A percentile compares a stretch with the other conserved stretches of the same genome.
Evolutionary conservation across 2,113 vertebrate species (phyloP).

Genomic region (Psammodynastes pulverulentus): DNA sequence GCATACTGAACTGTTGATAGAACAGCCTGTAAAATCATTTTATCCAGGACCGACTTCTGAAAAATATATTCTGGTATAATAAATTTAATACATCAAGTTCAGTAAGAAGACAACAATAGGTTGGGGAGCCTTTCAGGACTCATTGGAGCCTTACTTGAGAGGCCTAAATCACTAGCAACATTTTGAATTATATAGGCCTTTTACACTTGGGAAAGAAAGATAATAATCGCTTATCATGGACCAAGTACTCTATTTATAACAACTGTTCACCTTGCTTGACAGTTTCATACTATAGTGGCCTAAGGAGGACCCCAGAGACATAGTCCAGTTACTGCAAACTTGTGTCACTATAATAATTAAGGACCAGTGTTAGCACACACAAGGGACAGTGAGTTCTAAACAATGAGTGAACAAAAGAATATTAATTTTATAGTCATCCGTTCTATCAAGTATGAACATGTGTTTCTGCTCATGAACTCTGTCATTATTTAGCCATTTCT

Average conservation of each 20-base stretch:
- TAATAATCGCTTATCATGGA: slow-evolving; percentile 76
- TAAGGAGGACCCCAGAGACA: slow-evolving; percentile 72
- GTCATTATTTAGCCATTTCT: slow-evolving; percentile 26
- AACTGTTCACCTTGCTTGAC: slow-evolving; percentile 69
- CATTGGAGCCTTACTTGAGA: slow-evolving; percentile 65
- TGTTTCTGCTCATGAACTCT: slow-evolving; percentile 14
- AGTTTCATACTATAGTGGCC: slow-evolving; percentile 71
- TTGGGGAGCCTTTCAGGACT: slow-evolving; percentile 74
- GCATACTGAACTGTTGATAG: slow-evolving; percentile 52
- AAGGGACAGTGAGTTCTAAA: slow-evolving; percentile 39
- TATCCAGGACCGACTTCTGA: slow-evolving; percentile 62
- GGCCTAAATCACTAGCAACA: slow-evolving; percentile 70
- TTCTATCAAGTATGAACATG: slow-evolving; percentile 50
- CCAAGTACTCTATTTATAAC: slow-evolving; percentile 76
- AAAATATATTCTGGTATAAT: slow-evolving; percentile 64
- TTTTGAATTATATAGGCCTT: slow-evolving; percentile 70
- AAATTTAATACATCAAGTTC: slow-evolving; percentile 70
- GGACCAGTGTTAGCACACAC: slow-evolving; percentile 53
- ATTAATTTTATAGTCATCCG: slow-evolving; percentile 55
- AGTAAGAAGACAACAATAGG: slow-evolving; percentile 61
- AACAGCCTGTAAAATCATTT: slow-evolving; percentile 64
- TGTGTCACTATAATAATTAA: slow-evolving; percentile 70
- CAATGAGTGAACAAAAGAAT: slow-evolving; percentile 52
- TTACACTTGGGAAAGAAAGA: slow-evolving; percentile 75
- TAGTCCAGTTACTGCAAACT: slow-evolving; percentile 67